These are phyloP conservation scores for Phoenicopterus ruber DNA, from an alignment of 2,113 vertebrate genomes.

Conservation along the genomic window DNA sequence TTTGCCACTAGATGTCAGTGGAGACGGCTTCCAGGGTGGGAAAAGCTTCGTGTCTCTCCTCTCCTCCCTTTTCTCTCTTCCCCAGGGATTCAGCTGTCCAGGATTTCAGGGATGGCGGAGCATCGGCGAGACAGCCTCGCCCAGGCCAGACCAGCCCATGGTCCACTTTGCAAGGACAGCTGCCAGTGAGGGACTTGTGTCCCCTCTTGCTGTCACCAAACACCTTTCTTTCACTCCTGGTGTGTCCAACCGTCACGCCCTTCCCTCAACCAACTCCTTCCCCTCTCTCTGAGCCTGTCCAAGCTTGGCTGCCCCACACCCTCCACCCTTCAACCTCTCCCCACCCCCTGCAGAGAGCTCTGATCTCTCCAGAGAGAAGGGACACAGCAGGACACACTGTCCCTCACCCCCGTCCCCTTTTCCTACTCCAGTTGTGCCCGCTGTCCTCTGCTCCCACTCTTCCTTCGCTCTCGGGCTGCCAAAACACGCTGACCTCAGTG, in stretches of 20 bases:
- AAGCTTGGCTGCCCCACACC: not conserved
- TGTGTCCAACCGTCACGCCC: rapidly evolving
- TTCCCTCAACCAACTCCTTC: not conserved
- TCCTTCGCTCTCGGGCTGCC: rapidly evolving
- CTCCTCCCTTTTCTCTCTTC: not conserved
- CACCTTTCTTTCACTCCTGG: not conserved
- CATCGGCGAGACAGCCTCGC: not conserved
- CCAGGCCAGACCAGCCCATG: not conserved
- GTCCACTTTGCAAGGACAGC: not conserved
- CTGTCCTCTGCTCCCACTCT: not conserved
- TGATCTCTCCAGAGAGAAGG: not conserved
- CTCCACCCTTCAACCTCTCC: not conserved
- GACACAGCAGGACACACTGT: not conserved
- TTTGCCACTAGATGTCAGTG: constrained; percentile 50
- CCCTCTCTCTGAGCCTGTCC: not conserved
- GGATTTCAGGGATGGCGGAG: not conserved
- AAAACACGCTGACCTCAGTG: not conserved
- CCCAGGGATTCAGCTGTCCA: not conserved
- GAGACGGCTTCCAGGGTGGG: not conserved
- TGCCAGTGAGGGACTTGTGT: not conserved
- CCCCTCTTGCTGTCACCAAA: not conserved
- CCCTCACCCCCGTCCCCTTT: not conserved
- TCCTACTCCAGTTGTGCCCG: not conserved
- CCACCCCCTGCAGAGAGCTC: not conserved
- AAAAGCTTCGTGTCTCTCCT: not conserved